Evolutionary conservation across 2,797 vertebrate species (phyloP).

Genomic region (Acanthurus tractus): DNA sequence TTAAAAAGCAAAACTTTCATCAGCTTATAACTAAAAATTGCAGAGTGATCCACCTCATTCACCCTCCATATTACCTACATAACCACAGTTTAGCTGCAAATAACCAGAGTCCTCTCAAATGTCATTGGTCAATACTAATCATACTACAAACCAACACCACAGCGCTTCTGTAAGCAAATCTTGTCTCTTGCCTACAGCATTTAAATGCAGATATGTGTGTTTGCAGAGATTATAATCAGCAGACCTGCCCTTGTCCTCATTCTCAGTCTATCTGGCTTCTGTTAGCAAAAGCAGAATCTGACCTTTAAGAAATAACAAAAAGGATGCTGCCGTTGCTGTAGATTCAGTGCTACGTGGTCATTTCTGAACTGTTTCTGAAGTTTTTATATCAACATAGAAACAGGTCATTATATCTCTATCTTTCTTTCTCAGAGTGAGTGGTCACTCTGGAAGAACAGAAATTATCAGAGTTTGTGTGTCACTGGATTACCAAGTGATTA

Average conservation of each 20-base stretch:
- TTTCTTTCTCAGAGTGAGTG: conserved; percentile 8
- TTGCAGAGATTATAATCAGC: conserved; percentile 24
- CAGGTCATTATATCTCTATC: conserved; percentile 5
- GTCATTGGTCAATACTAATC: too few relatives aligned
- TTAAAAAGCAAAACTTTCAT: too few relatives aligned
- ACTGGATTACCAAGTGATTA: conserved; percentile 20
- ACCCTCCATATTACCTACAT: too few relatives aligned
- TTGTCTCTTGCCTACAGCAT: too few relatives aligned
- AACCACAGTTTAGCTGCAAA: too few relatives aligned
- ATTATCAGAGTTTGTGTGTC: conserved; percentile 12
- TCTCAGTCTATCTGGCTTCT: conserved; percentile 16
- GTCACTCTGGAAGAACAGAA: conserved; percentile 4
- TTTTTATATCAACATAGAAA: conserved; percentile 10
- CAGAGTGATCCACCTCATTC: too few relatives aligned
- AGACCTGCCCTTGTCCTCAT: conserved; percentile 31
- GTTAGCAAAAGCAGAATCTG: conserved; percentile 9
- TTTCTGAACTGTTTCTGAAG: not conserved
- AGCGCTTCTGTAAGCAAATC: too few relatives aligned
- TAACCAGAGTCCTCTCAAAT: too few relatives aligned
- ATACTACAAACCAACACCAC: too few relatives aligned
- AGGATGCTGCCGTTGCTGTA: conserved; percentile 11
- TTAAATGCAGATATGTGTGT: too few relatives aligned
- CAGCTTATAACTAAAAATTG: too few relatives aligned
- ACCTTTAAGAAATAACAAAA: conserved; percentile 19
- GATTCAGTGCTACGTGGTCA: not conserved